Evolutionary conservation across 2,888 invertebrate species (phyloP).

Genomic region (Macrostomum cliftonense): DNA sequence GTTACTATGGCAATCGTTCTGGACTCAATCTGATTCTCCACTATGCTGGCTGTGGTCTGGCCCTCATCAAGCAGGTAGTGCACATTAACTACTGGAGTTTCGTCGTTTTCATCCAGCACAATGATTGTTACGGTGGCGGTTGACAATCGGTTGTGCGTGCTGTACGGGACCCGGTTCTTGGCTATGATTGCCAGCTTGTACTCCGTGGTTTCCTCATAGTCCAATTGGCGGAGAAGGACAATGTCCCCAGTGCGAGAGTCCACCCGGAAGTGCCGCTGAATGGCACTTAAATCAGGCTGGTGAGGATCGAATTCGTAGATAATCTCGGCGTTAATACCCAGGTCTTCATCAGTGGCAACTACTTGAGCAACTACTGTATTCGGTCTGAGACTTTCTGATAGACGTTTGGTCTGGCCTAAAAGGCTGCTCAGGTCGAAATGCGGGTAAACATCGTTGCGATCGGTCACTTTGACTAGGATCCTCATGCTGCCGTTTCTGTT

Average conservation of each 20-base stretch:
- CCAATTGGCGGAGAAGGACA: background rate
- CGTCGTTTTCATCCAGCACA: conserved; percentile 2
- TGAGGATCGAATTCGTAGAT: background rate
- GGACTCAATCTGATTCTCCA: no score
- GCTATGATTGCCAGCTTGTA: background rate
- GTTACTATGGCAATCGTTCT: no score
- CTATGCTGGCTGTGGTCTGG: no score
- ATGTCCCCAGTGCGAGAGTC: background rate
- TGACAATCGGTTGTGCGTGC: background rate
- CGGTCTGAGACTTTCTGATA: no score
- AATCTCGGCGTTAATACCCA: background rate
- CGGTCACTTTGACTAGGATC: no score
- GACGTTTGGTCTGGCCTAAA: no score
- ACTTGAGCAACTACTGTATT: background rate
- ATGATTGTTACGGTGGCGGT: background rate
- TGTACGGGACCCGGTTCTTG: background rate
- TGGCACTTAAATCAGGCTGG: background rate
- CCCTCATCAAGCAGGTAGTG: background rate
- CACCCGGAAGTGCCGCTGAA: background rate
- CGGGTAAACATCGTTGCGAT: no score
- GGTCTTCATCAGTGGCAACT: background rate
- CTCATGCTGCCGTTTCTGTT: no score
- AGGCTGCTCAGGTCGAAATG: no score
- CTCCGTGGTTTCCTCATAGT: background rate
- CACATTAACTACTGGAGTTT: conserved; percentile 1